Evolutionary conservation across 1,140 invertebrate genomes (phyloP), one percentile per base, ranked within the genome.

Genomic region (Cotesia typhae): DNA sequence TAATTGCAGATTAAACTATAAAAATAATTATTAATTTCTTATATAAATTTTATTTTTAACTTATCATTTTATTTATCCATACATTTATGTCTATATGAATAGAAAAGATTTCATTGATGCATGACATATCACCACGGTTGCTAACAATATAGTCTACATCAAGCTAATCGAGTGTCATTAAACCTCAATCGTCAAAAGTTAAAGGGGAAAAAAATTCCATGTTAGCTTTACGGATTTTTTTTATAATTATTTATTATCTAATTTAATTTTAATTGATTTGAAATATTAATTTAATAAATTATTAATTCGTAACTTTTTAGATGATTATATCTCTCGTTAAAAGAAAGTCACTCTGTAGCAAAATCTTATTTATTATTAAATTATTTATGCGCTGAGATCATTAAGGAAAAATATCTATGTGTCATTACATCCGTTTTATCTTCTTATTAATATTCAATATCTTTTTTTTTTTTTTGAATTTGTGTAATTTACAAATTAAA

Each of bases 151-250:
- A 47, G 41, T 9, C 41, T 47, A 7, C 52, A 57, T 67, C 65
- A 55, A 72, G 53, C 52, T 68, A 47, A 72, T 67, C 71, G 65
- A 52, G 71, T 72, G 71, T 72, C 71, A 72, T 72, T 72, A 67
- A 72, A 72, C 71, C 57, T 67, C 60, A 67, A 72, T 72, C 64
- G 71, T 59, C 47, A 47, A 47, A 47, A 47, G 41, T 47, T 47
- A 7, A 47, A 47, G 41, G 41, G 41, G 41, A 7, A 60, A 70
- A 47, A 47, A 47, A 47, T 47, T 47, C 41, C 41, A 47, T 7
- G 41, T 41, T 41, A 7, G 41, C 10, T 47, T 47, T 47, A 9
- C 10, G 6, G 5, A 47, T 47, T 47, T 9, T 47, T 47, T 2
- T 10, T 7, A 47, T 47, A 47, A 47, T 47, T 6, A 47, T 47